These are phyloP conservation scores for Trogon surrucura DNA, from an alignment of 2,113 vertebrate genomes.

Conservation along the genomic window DNA sequence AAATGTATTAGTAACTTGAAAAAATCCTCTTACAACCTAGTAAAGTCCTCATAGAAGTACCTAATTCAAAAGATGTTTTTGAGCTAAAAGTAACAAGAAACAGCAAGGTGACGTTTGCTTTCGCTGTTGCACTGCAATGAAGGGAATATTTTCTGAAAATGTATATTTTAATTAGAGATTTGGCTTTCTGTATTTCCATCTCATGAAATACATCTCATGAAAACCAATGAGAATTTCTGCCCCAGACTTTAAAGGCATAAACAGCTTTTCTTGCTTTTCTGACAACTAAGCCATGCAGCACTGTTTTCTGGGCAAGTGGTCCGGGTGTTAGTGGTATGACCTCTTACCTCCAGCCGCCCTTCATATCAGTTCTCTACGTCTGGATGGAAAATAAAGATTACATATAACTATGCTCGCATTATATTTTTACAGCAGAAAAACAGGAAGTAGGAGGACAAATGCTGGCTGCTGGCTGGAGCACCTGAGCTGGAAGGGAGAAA, in stretches of 20 bases:
- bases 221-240: background rate
- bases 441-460: background rate
- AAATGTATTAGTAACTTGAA: background rate
- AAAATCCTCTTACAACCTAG: background rate
- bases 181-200: background rate
- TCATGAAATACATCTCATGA: background rate
- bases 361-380: background rate
- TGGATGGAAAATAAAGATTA: background rate
- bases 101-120: background rate
- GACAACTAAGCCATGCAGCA: background rate
- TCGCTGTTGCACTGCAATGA: background rate
- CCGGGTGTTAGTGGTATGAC: background rate
- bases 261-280: background rate
- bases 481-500: background rate
- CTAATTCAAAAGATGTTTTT: background rate
- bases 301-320: background rate
- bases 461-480: background rate
- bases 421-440: background rate
- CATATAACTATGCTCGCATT: fast-evolving
- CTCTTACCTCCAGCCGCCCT: background rate
- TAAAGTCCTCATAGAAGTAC: background rate
- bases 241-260: background rate
- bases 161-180: background rate
- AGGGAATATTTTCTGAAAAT: background rate
- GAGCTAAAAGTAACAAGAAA: background rate